phyloP scores from a whole-genome alignment of 2,888 invertebrate genomes.

The Linnaemya vulpina region DNA sequence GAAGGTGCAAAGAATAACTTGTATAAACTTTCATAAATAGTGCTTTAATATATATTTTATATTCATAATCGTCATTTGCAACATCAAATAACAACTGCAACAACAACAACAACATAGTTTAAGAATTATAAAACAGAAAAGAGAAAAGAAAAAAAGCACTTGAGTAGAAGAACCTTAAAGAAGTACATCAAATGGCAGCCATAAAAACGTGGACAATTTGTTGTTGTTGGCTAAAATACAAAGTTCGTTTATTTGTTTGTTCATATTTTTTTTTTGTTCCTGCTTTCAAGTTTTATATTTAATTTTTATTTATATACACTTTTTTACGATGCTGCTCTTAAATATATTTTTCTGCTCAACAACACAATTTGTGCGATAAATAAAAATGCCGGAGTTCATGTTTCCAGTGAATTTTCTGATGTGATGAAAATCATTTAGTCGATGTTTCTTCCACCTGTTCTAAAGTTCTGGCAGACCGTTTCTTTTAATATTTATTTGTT shows the following conservation, averaged over 20 bases:
- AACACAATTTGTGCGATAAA: conserved; percentile 30
- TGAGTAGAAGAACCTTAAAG: conserved; percentile 3
- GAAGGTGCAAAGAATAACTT: conserved; percentile 57
- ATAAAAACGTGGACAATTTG: conserved; percentile 35
- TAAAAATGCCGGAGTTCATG: conserved; percentile 38
- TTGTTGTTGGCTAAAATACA: not conserved
- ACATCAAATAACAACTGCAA: conserved; percentile 22
- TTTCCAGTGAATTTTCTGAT: conserved; percentile 38
- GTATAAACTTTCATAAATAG: conserved; percentile 57
- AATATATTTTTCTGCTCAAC: not conserved
- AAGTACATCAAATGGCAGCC: not conserved
- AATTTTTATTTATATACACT: not conserved
- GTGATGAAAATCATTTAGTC: conserved; percentile 38
- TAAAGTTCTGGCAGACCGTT: not conserved
- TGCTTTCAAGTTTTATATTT: conserved; percentile 19
- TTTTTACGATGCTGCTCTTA: not conserved
- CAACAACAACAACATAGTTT: too few species aligned
- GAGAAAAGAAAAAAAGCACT: not conserved
- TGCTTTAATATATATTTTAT: conserved; percentile 54
- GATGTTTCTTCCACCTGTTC: conserved; percentile 7
- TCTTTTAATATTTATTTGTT: not conserved
- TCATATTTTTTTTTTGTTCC: not conserved
- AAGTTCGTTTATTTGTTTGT: not conserved
- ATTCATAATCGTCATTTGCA: conserved; percentile 48
- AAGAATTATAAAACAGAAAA: not conserved